Evolutionary conservation across 2,888 invertebrate species (phyloP), one percentile per base, ranked within the genome.

Genomic region (Rhaphigaster nebulosa): DNA sequence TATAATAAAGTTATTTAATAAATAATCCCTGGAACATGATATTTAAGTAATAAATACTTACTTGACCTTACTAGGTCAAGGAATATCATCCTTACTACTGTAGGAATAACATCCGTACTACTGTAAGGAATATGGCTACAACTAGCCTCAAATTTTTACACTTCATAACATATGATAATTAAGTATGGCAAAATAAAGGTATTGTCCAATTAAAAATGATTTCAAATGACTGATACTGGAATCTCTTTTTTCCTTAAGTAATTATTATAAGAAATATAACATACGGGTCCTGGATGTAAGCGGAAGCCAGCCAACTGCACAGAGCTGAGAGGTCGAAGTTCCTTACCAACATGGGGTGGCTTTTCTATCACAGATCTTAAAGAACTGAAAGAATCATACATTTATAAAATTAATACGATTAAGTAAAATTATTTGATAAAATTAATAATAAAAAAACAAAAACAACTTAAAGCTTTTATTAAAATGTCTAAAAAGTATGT

Each of bases 321-420:
- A 93, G 97, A 97, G 13, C 97, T 97, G 92, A 99, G 94, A 38
- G 98, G 98, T 92, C 97, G 94, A 92, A 99, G 94, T 94, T 99
- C 99, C 93, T 97, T 98, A 12, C 98, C 98, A 91, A 97, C 97
- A 92, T 99, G 98, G 13, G 98, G 98, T 90, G 98, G 98, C 94
- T 99, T 99, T 92, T 99, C 99, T 93, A 99, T 98, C 41, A 99
- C 97, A 90, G 98, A 98, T 90, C 98, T 96, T 92, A 99, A 94
- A 4, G 98, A 98, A 94, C 98, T 98, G 93, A 95, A 93, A 92
- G 20, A 12, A 56, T 3, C 41, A 87, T n/a, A 88, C 38, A 38
- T 20, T 45, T 10, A 84, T 18, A 12, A 38, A 26, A 84, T 45
- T 84, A 80, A 80, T 80, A 87, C 29, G 12, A 50, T 60, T 12